Evolutionary conservation across 2,797 vertebrate species (phyloP).

Genomic region (Poecilia wingei): DNA sequence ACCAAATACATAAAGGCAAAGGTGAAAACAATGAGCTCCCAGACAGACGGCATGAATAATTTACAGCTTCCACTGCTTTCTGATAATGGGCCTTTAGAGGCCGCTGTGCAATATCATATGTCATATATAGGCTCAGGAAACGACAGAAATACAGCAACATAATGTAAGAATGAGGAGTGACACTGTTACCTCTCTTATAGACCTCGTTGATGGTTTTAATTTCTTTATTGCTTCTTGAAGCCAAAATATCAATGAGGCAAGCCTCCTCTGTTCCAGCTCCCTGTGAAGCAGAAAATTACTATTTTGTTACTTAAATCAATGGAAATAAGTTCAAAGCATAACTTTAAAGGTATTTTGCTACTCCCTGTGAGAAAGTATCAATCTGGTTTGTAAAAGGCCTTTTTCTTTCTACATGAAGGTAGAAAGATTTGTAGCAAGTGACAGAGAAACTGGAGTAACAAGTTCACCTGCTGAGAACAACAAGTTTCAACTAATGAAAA

Average conservation of each 20-base stretch:
- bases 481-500: background rate
- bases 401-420: background rate
- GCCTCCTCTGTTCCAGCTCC: constrained; percentile 96
- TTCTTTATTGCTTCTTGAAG: constrained; percentile 87
- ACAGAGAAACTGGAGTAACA: background rate
- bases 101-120: constrained; percentile 44
- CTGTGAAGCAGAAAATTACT: constrained; percentile 66
- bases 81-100: constrained; percentile 38
- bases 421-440: background rate
- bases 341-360: background rate
- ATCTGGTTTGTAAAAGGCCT: background rate
- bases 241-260: constrained; percentile 92
- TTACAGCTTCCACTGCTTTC: constrained; percentile 46
- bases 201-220: constrained; percentile 79
- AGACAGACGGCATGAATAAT: constrained; percentile 60
- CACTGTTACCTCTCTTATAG: constrained; percentile 83
- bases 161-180: background rate
- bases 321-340: background rate
- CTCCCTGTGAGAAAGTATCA: background rate
- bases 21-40: constrained; percentile 19
- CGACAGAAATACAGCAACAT: background rate
- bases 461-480: background rate
- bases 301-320: background rate
- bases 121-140: constrained; percentile 32
- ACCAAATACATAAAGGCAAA: constrained; percentile 16